Percentiles rank a stretch among this genome's conserved stretches.
phyloP scores from a whole-genome alignment of 2,113 vertebrate genomes.

The Sceloporus tristichus region DNA sequence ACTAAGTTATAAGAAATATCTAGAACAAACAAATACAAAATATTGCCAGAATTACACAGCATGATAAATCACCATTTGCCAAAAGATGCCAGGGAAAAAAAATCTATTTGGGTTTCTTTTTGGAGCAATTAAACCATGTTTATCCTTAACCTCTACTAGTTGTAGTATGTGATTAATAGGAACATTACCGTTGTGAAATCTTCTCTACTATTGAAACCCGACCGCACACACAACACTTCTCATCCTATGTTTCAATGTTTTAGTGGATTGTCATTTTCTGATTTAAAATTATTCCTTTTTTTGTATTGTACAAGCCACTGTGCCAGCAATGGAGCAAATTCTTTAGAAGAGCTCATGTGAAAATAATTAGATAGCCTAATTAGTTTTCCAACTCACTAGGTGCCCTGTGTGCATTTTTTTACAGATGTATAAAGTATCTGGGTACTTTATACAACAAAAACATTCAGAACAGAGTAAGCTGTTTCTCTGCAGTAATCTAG shows the following conservation, averaged over 20 bases:
- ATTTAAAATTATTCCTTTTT: slow-evolving; percentile 56
- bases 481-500: slow-evolving; percentile 41
- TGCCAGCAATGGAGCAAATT: slow-evolving; percentile 71
- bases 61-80: not conserved
- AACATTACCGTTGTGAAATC: slow-evolving; percentile 11
- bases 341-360: slow-evolving; percentile 74
- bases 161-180: slow-evolving; percentile 30
- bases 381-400: slow-evolving; percentile 78
- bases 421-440: slow-evolving; percentile 17
- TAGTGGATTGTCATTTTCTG: slow-evolving; percentile 47
- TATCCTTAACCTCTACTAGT: slow-evolving; percentile 32
- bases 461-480: slow-evolving; percentile 43
- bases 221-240: not conserved
- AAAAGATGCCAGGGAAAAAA: not conserved
- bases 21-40: not conserved
- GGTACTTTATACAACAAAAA: slow-evolving; percentile 63
- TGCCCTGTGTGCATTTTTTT: slow-evolving; percentile 56
- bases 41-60: not conserved
- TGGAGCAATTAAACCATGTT: not conserved
- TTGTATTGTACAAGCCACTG: slow-evolving; percentile 37
- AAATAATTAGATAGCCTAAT: slow-evolving; percentile 75
- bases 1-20: not conserved
- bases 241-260: not conserved
- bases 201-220: slow-evolving; percentile 28
- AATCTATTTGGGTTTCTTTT: not conserved